phyloP scores from a whole-genome alignment of 2,888 invertebrate genomes.

The Andricus curvator region DNA sequence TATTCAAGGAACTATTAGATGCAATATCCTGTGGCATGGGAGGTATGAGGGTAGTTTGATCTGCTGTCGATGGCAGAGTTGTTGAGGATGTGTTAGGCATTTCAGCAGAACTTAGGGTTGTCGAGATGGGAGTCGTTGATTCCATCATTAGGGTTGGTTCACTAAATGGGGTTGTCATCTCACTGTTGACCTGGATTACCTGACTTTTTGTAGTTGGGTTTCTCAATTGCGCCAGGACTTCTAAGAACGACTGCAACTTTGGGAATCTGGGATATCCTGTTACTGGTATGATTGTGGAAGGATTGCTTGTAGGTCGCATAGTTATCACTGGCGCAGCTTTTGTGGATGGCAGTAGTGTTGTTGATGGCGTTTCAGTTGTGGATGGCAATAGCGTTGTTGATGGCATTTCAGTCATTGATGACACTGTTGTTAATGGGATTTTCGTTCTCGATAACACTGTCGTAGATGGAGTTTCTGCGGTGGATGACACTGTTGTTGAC shows the following conservation, averaged over 20 bases:
- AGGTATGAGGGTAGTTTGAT: constrained; percentile 6
- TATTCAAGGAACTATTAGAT: constrained; percentile 13
- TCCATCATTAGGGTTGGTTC: not conserved
- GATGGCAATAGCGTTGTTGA: constrained; percentile 2
- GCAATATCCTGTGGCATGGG: not conserved
- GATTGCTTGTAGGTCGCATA: not conserved
- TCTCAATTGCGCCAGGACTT: constrained; percentile 49
- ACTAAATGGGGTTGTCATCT: not conserved
- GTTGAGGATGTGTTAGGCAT: not conserved
- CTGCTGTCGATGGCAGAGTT: not conserved
- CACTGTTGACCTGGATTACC: constrained; percentile 44
- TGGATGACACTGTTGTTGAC: not conserved
- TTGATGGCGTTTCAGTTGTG: not conserved
- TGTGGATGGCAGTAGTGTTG: not conserved
- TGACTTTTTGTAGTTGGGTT: constrained; percentile 39
- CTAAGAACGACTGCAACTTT: constrained; percentile 27
- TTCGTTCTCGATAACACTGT: not conserved
- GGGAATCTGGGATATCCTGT: constrained; percentile 12
- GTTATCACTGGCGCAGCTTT: constrained; percentile 36
- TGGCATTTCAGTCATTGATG: constrained; percentile 20
- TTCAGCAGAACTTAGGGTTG: not conserved
- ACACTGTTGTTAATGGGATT: not conserved
- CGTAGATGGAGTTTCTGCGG: constrained; percentile 24
- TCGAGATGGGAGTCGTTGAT: not conserved
- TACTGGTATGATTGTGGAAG: not conserved